Conservation (phyloP, 2,888 invertebrate genomes). For the Branchipolynoe longqiensis region DNA sequence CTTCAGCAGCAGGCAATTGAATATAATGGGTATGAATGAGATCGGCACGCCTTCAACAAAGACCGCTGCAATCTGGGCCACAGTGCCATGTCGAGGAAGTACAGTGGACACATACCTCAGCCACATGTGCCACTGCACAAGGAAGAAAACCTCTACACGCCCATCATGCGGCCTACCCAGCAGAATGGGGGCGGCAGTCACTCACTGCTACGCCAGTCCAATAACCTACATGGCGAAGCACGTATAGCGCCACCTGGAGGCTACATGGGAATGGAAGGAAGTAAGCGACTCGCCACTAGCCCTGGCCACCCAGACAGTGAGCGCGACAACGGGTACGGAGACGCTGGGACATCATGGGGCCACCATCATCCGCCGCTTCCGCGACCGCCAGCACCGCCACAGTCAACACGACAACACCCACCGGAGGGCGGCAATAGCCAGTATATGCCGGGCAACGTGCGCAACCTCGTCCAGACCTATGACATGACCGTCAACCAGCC, state of each 20-base stretch:
- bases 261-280: background rate
- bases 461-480: conserved; percentile 61
- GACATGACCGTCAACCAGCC: conserved; percentile 54
- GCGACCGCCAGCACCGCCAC: background rate
- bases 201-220: conserved; percentile 1
- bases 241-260: no score
- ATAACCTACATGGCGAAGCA: no score
- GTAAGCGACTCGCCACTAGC: background rate
- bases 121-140: no score
- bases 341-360: no score
- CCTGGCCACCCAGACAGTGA: background rate
- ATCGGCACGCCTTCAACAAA: background rate
- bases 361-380: no score
- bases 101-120: background rate
- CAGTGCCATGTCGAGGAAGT: background rate
- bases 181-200: conserved; percentile 22
- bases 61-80: conserved; percentile 10
- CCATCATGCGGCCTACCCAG: background rate
- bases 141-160: conserved; percentile 12
- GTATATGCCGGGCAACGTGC: conserved; percentile 63
- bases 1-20: conserved; percentile 17
- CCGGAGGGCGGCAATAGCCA: conserved; percentile 38
- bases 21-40: conserved; percentile 43
- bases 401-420: conserved; percentile 10
- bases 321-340: background rate